These are phyloP conservation scores for Lypha dubia DNA, from an alignment of 2,888 invertebrate species.

Conservation along the genomic window DNA sequence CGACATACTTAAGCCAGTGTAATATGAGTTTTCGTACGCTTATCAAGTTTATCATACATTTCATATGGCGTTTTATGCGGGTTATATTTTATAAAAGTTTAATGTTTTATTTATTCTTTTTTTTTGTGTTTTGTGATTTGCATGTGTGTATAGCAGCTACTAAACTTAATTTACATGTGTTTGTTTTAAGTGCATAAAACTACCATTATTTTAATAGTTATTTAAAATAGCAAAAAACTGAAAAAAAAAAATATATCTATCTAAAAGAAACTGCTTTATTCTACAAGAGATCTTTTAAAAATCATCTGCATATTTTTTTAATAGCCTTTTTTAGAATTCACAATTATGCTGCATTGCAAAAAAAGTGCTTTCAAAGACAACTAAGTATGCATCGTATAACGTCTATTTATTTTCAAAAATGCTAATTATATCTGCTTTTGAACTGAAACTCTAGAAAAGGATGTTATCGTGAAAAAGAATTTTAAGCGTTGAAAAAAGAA, in stretches of 20 bases:
- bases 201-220: slow-evolving; percentile 57
- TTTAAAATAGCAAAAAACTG: slow-evolving; percentile 42
- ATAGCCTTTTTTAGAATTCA: slow-evolving; percentile 18
- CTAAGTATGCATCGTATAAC: neutral
- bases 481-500: too few relatives aligned
- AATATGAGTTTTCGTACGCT: slow-evolving; percentile 40
- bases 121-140: slow-evolving; percentile 9
- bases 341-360: slow-evolving; percentile 14
- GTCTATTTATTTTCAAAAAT: slow-evolving; percentile 20
- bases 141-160: slow-evolving; percentile 9
- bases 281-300: slow-evolving; percentile 43
- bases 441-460: neutral
- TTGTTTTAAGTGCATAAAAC: slow-evolving; percentile 67
- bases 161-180: slow-evolving; percentile 47
- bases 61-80: slow-evolving; percentile 24
- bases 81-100: slow-evolving; percentile 34
- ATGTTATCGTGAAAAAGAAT: too few relatives aligned
- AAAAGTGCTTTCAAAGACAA: slow-evolving; percentile 11
- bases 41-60: slow-evolving; percentile 33
- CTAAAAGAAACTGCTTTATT: slow-evolving; percentile 56
- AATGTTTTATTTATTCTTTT: slow-evolving; percentile 8
- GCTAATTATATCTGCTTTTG: slow-evolving; percentile 4
- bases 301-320: slow-evolving; percentile 54
- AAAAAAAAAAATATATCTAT: neutral
- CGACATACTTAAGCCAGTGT: slow-evolving; percentile 30